Conservation (phyloP, 2,113 vertebrate genomes). For the Urocitellus parryii region DNA sequence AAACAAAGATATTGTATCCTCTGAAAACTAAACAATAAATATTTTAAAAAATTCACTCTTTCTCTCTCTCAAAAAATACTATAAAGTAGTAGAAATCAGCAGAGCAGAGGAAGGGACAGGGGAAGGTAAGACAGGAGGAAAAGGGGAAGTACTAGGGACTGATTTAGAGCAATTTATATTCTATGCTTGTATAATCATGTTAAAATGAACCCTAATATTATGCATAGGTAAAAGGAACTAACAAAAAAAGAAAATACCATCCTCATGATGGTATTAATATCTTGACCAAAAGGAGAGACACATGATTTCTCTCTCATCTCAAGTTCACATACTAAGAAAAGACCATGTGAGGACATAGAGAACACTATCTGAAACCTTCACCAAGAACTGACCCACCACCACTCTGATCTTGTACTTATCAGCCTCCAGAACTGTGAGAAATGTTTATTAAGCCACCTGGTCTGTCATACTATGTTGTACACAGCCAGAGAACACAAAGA, state of each 20-base stretch:
- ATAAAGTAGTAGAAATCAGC: too few species aligned
- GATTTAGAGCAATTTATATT: too few species aligned
- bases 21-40: too few species aligned
- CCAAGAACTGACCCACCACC: background rate
- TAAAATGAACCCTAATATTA: too few species aligned
- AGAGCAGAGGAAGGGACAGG: too few species aligned
- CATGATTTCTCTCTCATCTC: background rate
- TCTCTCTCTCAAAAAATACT: too few species aligned
- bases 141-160: too few species aligned
- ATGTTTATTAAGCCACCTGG: background rate
- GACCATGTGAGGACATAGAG: background rate
- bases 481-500: background rate
- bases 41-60: too few species aligned
- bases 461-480: background rate
- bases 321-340: background rate
- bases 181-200: too few species aligned
- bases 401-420: background rate
- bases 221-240: too few species aligned
- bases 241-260: background rate
- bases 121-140: too few species aligned
- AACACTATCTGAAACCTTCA: background rate
- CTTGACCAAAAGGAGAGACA: background rate
- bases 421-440: background rate
- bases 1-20: too few species aligned
- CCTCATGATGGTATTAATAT: background rate